These are phyloP conservation scores for Varecia variegata DNA, from an alignment of 2,797 vertebrate species.

Conservation along the genomic window DNA sequence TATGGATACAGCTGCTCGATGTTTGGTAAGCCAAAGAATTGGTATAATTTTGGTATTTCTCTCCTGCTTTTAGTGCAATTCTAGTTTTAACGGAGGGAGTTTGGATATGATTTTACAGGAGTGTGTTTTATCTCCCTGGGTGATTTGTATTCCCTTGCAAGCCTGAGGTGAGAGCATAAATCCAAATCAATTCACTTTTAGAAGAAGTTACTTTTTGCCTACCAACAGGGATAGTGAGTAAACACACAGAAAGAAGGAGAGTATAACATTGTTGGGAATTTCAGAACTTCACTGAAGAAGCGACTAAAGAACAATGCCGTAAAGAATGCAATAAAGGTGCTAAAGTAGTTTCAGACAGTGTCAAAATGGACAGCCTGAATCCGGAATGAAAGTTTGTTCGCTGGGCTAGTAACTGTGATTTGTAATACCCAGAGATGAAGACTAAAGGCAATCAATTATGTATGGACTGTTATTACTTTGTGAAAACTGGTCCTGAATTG, in stretches of 20 bases:
- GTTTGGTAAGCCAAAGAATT: conserved; percentile 61
- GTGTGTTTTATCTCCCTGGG: conserved; percentile 51
- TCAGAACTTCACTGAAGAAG: conserved; percentile 26
- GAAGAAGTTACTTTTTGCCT: conserved; percentile 46
- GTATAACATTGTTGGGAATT: background rate
- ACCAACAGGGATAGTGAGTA: background rate
- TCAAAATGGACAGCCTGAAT: background rate
- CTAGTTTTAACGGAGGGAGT: conserved; percentile 58
- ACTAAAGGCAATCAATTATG: conserved; percentile 72
- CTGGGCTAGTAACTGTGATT: conserved; percentile 30
- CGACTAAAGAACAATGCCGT: conserved; percentile 26
- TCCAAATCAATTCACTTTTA: conserved; percentile 50
- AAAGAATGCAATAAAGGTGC: background rate
- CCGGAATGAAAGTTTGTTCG: background rate
- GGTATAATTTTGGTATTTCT: conserved; percentile 40
- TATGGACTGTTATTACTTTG: conserved; percentile 71
- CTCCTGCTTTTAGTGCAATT: conserved; percentile 48
- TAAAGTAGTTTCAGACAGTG: background rate
- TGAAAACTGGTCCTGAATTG: conserved; percentile 61
- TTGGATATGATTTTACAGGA: conserved; percentile 47
- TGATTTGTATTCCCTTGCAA: conserved; percentile 22
- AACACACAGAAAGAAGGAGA: background rate
- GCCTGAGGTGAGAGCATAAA: conserved; percentile 41
- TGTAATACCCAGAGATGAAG: conserved; percentile 31
- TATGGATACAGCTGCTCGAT: conserved; percentile 54